Percentiles rank a stretch among this genome's conserved stretches.
Conservation (phyloP, 2,113 vertebrate genomes). For the Corythornis vintsioides region DNA sequence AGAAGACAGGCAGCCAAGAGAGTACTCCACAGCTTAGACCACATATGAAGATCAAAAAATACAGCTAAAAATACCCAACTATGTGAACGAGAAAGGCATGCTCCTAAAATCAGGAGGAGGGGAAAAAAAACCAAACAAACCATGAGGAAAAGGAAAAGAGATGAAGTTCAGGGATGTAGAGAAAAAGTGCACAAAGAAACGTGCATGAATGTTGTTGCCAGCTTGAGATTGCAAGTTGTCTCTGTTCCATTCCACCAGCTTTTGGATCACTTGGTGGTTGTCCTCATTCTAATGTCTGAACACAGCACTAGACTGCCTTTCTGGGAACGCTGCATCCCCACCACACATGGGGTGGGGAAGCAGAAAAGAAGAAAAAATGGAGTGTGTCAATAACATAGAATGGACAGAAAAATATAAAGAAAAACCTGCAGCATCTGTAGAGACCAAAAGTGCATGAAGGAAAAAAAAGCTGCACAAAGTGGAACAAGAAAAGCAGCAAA, state of each 20-base stretch:
- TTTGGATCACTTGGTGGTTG: background rate
- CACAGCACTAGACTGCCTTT: background rate
- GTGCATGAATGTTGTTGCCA: background rate
- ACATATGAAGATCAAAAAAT: background rate
- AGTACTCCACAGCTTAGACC: background rate
- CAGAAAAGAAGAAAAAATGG: background rate
- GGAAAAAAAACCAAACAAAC: background rate
- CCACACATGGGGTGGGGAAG: fast-evolving
- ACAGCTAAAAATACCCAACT: background rate
- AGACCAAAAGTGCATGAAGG: background rate
- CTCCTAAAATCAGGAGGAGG: background rate
- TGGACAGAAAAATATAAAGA: background rate
- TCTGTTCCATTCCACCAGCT: background rate
- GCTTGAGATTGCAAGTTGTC: background rate
- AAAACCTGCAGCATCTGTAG: background rate
- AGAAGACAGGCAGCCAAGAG: background rate
- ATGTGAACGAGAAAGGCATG: fast-evolving
- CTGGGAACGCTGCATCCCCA: background rate
- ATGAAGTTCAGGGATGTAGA: background rate
- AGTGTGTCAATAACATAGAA: background rate
- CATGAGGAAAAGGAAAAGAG: background rate
- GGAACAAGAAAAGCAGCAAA: background rate
- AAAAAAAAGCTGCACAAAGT: background rate
- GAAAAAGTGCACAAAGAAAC: background rate
- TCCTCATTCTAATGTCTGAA: background rate